Base-by-base conservation (phyloP, 2,888 invertebrate species). In the Eristalis pertinax region DNA sequence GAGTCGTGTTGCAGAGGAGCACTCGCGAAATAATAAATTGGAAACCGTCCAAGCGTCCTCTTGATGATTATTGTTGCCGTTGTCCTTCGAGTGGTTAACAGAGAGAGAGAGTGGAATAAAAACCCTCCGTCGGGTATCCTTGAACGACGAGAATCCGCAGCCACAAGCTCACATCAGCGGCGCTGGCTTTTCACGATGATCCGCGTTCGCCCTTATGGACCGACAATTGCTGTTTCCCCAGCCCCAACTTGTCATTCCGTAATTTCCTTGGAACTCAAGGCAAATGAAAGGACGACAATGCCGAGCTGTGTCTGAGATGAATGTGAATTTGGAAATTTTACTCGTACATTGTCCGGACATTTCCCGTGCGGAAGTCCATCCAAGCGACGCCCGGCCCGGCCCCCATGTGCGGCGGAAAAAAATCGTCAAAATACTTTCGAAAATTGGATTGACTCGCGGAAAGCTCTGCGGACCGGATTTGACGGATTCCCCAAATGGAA, bases 11-110 rank as follows among this genome's bases (percentile, higher is more conserved):
- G n/a, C n/a, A n/a, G n/a, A n/a, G 50, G 50, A 50, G 19, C 41
- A 19, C 63, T 64, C 63, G 73, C 73, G 63, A 73, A 63, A 73
- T 73, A 63, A 73, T 64, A 73, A 73, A 73, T 73, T 73, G 73
- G 73, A 73, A 73, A 64, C 73, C 63, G 63, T 63, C 73, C 73
- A 73, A 73, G 50, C 63, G 64, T 73, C 67, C 38, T 26, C 26
- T 60, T 26, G 10, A 26, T 50, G 50, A 50, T 4, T 24, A 60
- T 60, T 1, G 60, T 60, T 60, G 32, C 32, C 7, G 60, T 60
- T 43, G 60, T 60, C 13, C 24, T 24, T 24, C 60, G 7, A 22
- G 15, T 38, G 38, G 38, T 38, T 38, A 5, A 19, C 19, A 58
- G 2, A 5, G 10, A 24, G 24, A 5, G 22, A 56, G 7, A 22